These are phyloP conservation scores for Ochropleura plecta DNA, from an alignment of 2,888 invertebrate species.

Conservation along the genomic window DNA sequence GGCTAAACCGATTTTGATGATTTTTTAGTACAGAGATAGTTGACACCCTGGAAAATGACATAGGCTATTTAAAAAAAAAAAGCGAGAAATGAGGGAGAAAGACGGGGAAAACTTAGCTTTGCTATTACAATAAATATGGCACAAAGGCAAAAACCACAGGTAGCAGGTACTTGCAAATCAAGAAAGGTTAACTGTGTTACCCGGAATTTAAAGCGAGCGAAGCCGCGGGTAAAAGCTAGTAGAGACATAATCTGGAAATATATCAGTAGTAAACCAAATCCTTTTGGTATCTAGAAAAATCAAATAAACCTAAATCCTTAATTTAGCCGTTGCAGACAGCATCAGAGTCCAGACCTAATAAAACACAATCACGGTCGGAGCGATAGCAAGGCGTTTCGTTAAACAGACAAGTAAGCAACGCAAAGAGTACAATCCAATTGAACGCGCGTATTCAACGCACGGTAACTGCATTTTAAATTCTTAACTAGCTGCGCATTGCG, in stretches of 20 bases:
- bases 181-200: too few species aligned
- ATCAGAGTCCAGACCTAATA: conserved; percentile 41
- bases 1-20: too few species aligned
- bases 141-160: too few species aligned
- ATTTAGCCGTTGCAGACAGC: conserved; percentile 55
- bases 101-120: too few species aligned
- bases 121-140: too few species aligned
- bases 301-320: conserved; percentile 22
- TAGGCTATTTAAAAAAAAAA: too few species aligned
- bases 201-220: too few species aligned
- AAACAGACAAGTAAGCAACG: conserved; percentile 50
- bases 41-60: too few species aligned
- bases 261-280: neutral
- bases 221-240: too few species aligned
- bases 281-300: neutral
- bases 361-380: conserved; percentile 44
- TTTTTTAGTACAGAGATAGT: too few species aligned
- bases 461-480: conserved; percentile 53
- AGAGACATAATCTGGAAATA: neutral
- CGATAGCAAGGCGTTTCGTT: conserved; percentile 55
- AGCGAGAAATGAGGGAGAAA: too few species aligned
- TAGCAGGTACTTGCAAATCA: too few species aligned
- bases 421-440: conserved; percentile 58
- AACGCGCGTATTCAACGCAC: conserved; percentile 19
- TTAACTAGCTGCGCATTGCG: neutral